These are phyloP conservation scores for Paratrypauchen microcephalus DNA, from an alignment of 2,797 vertebrate species.

Conservation along the genomic window DNA sequence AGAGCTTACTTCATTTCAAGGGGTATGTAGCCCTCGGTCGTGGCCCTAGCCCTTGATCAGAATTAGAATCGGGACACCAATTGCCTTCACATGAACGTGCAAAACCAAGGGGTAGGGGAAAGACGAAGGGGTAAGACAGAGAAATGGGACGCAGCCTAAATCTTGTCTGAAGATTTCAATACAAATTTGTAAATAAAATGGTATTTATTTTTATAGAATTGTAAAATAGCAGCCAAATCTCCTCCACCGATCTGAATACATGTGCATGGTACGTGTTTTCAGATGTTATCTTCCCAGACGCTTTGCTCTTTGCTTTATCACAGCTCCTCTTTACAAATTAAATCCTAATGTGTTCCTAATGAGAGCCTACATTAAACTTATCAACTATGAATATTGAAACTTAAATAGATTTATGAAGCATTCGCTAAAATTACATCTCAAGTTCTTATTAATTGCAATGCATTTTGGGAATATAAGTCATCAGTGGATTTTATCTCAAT, in stretches of 20 bases:
- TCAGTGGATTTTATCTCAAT: background rate
- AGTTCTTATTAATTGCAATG: background rate
- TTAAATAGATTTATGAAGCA: background rate
- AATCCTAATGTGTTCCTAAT: background rate
- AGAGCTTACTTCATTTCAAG: too few relatives aligned
- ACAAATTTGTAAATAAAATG: too few relatives aligned
- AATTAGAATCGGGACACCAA: too few relatives aligned
- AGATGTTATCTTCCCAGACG: background rate
- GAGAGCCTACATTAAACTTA: background rate
- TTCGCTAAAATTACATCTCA: background rate
- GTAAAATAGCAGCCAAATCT: background rate
- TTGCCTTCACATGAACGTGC: too few relatives aligned
- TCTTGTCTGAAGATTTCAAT: too few relatives aligned
- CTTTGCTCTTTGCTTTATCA: background rate
- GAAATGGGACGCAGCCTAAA: too few relatives aligned
- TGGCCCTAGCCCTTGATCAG: too few relatives aligned
- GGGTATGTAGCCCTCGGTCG: too few relatives aligned
- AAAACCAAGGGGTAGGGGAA: too few relatives aligned
- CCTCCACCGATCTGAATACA: background rate
- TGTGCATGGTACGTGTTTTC: background rate
- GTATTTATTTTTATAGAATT: too few relatives aligned
- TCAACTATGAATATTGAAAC: background rate
- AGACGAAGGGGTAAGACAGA: too few relatives aligned
- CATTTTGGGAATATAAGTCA: background rate
- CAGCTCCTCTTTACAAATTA: background rate